Evolutionary conservation across 2,888 invertebrate genomes (phyloP).

Genomic region (Aplocera efformata): DNA sequence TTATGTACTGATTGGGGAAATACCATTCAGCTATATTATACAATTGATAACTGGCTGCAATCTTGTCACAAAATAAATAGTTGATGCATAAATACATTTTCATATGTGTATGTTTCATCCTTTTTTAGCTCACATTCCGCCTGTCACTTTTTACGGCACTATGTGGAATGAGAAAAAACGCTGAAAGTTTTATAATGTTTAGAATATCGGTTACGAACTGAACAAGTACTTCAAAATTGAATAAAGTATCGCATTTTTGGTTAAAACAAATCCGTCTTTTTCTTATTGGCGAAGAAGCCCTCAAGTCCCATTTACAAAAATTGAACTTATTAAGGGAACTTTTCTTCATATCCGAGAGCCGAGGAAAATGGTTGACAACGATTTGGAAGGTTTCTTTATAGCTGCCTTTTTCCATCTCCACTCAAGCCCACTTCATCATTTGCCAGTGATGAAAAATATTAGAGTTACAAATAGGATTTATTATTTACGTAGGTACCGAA

Average conservation of each 20-base stretch:
- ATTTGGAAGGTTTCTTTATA: slow-evolving; percentile 33
- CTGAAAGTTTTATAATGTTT: slow-evolving; percentile 6
- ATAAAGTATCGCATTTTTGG: neutral
- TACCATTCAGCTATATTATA: slow-evolving; percentile 58
- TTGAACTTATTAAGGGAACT: slow-evolving; percentile 28
- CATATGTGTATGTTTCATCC: too few species aligned
- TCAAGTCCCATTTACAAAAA: slow-evolving; percentile 26
- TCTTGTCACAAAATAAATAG: too few species aligned
- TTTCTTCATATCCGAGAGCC: slow-evolving; percentile 28
- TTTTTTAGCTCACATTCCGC: slow-evolving; percentile 5
- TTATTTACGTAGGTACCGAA: slow-evolving; percentile 39
- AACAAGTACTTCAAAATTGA: too few species aligned
- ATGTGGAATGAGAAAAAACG: slow-evolving; percentile 6
- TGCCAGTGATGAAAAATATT: slow-evolving; percentile 41
- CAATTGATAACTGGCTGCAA: slow-evolving; percentile 49
- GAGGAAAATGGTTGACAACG: slow-evolving; percentile 31
- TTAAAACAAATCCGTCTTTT: slow-evolving; percentile 3
- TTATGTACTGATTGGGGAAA: slow-evolving; percentile 60
- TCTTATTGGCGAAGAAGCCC: slow-evolving; percentile 5
- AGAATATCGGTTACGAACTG: neutral
- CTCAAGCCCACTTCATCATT: slow-evolving; percentile 39
- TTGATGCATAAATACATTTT: too few species aligned
- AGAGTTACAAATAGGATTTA: slow-evolving; percentile 46
- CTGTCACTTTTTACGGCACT: slow-evolving; percentile 9
- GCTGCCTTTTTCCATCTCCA: slow-evolving; percentile 32